Conservation (phyloP, 2,888 invertebrate species). For the Cordylochernes scorpioides region DNA sequence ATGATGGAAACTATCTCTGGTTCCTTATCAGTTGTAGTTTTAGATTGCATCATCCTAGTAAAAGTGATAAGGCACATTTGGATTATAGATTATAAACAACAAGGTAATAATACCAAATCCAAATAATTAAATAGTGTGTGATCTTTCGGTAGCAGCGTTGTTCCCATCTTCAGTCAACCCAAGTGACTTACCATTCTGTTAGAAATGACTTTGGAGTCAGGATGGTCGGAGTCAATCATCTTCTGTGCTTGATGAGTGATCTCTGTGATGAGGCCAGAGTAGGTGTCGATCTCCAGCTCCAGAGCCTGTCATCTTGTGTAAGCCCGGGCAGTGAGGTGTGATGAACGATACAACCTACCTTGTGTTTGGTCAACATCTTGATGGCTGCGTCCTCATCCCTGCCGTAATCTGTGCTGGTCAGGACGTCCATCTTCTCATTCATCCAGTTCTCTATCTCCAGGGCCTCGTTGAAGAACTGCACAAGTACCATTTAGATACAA, state of each 20-base stretch:
- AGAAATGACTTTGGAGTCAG: slow-evolving; percentile 50
- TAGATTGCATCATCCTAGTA: no score
- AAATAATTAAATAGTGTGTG: no score
- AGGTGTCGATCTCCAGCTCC: slow-evolving; percentile 66
- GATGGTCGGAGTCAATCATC: slow-evolving; percentile 52
- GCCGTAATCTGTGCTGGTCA: slow-evolving; percentile 61
- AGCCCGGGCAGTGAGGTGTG: background rate
- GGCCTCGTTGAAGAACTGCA: slow-evolving; percentile 50
- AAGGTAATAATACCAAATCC: background rate
- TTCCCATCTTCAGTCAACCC: background rate
- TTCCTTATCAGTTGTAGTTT: no score
- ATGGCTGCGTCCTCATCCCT: slow-evolving; percentile 67
- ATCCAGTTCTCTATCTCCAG: slow-evolving; percentile 79
- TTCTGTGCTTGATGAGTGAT: slow-evolving; percentile 62
- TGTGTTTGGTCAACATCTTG: slow-evolving; percentile 75
- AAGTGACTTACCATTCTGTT: slow-evolving; percentile 22
- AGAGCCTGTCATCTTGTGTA: slow-evolving; percentile 35
- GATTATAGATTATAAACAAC: background rate
- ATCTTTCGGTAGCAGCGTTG: no score
- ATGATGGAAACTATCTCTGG: no score
- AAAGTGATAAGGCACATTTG: background rate
- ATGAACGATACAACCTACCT: slow-evolving; percentile 35
- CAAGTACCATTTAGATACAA: slow-evolving; percentile 2
- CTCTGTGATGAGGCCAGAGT: slow-evolving; percentile 65
- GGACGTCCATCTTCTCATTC: slow-evolving; percentile 51